Evolutionary conservation across 2,888 invertebrate genomes (phyloP).

Genomic region (Eutolmus rufibarbis): DNA sequence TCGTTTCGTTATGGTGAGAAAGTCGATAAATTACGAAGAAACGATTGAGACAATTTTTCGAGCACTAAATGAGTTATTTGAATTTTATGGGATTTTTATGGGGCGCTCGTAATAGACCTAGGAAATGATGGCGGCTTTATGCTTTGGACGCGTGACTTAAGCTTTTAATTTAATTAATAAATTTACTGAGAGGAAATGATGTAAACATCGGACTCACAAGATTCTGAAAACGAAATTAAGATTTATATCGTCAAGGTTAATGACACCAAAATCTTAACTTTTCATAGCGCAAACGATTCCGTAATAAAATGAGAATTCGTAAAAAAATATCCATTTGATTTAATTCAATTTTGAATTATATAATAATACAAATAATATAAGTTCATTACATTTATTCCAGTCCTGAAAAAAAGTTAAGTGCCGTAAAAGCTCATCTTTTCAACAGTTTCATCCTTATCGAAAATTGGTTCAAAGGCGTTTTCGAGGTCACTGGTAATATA

Average conservation of each 20-base stretch:
- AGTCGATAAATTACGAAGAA: not conserved
- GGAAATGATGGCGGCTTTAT: not conserved
- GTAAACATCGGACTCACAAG: not conserved
- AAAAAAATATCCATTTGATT: not conserved
- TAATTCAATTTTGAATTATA: no score
- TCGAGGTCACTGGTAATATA: no score
- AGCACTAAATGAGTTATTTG: not conserved
- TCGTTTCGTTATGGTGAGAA: not conserved
- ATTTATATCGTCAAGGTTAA: not conserved
- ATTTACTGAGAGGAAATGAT: not conserved
- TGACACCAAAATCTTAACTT: not conserved
- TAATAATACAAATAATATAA: no score
- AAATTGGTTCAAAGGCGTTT: no score
- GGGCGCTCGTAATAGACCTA: not conserved
- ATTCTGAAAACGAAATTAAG: not conserved
- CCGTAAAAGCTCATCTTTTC: no score
- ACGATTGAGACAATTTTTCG: not conserved
- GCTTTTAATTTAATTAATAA: not conserved
- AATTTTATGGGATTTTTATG: constrained; percentile 2
- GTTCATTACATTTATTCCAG: no score
- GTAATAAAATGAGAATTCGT: no score
- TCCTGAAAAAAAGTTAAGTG: no score
- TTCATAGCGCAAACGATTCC: not conserved
- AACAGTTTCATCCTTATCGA: no score
- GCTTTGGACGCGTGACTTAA: not conserved